Base-by-base conservation (phyloP, 2,113 vertebrate genomes). In the Leptosomus discolor region DNA sequence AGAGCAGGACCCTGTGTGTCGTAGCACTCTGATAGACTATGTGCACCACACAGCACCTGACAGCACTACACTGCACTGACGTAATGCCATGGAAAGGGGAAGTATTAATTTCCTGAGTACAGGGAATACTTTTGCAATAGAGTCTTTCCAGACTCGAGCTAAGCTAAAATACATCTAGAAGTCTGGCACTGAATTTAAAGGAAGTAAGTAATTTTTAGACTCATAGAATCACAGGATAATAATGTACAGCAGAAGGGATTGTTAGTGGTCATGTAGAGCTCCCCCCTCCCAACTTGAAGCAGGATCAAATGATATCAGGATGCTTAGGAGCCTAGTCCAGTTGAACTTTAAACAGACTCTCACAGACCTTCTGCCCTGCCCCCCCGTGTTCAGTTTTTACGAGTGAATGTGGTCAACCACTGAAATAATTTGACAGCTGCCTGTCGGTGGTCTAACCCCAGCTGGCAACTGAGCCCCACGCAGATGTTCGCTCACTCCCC, bases 401-500 rank as follows among this genome's bases (percentile, higher is more conserved):
- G 67, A 61, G 57, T 57, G 61, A 51, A 30, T 9, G 41, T 63
- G 37, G 53, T 70, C 63, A 81, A 11, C 24, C 13, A 11, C 30
- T 29, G 63, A 51, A 71, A 48, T 30, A 61, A 16, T 43, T 50
- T 43, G 10, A 32, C 71, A 43, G 0, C 43, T 53, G 26, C 67
- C 39, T 68, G 53, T 63, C 5, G n/a, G 11, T 64, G 43, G 48
- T 73, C 60, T 56, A 65, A 65, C 36, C 63, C 63, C 60, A 2
- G 54, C 26, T 5, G 8, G 60, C 48, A 51, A 11, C 24, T 81
- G 6, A 37, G 34, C n/a, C 34, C 53, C 57, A 23, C 26, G 5
- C 56, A 48, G 60, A 18, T 0, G 0, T 48, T 64, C 0, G 0
- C 53, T 68, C 12, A 5, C 13, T n/a, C 30, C 53, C 37, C 34